Base-by-base conservation (phyloP, 2,797 vertebrate genomes). In the Threskiornis aethiopicus region DNA sequence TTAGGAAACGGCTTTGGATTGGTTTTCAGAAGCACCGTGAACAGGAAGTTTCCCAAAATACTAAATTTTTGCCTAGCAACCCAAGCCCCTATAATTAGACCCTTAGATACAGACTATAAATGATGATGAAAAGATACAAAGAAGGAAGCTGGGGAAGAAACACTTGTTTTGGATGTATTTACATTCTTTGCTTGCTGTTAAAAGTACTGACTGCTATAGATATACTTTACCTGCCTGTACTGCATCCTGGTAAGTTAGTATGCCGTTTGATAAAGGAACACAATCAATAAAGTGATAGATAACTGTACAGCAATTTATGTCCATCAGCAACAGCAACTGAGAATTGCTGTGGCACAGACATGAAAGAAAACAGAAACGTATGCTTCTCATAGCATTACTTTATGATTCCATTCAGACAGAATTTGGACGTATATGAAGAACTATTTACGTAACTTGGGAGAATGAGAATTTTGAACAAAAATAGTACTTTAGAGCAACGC, bases 21-120 rank as follows among this genome's bases (percentile, higher is more conserved):
- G 52, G 22, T 87, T 87, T 96, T 89, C 73, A 77, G n/a, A 89
- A 85, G 47, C 49, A 92, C 7, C 1, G 4, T 66, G 87, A 93
- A 79, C 93, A 94, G 87, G 86, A 94, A 94, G 78, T 77, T 97
- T 93, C 95, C 87, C 82, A 75, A 92, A 97, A 97, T 93, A 96
- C 81, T 58, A 4, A 4, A 49, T 96, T 92, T 96, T 94, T 91
- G 92, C 96, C 76, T 94, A 96, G 96, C 95, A 97, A 97, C 96
- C 31, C 21, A 91, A 37, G 42, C n/a, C 55, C 20, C 89, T 96
- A 92, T 93, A 80, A 85, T 95, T 87, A 94, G 95, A 85, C 35
- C 13, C 77, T 90, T 72, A 81, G 92, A 80, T 71, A 71, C 64
- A 44, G 31, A 17, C 64, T 83, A 57, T 83, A 75, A 87, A 47